Conservation (phyloP, 2,888 invertebrate species). For the Oscheius myriophilus region DNA sequence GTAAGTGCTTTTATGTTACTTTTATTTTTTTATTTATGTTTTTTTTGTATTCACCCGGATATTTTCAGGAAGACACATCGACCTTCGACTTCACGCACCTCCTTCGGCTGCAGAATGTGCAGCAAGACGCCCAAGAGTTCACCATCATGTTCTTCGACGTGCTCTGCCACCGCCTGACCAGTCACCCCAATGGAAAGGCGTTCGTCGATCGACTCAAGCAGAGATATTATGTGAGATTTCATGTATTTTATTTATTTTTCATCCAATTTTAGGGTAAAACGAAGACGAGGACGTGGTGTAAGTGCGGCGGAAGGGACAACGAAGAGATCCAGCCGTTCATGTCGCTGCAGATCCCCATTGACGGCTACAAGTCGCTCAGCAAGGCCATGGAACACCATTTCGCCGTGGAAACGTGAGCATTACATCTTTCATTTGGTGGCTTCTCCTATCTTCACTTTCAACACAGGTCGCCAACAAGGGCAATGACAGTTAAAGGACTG, state of each 20-base stretch:
- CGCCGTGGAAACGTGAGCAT: conserved; percentile 50
- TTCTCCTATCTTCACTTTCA: neutral
- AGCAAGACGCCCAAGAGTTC: conserved; percentile 69
- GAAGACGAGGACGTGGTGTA: conserved; percentile 39
- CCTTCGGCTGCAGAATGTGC: conserved; percentile 58
- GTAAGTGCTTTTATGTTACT: conserved; percentile 40
- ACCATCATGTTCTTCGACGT: conserved; percentile 63
- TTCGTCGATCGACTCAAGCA: conserved; percentile 38
- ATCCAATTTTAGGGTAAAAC: conserved; percentile 26
- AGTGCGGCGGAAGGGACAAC: conserved; percentile 44
- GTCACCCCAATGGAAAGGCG: conserved; percentile 61
- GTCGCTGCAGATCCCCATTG: conserved; percentile 58
- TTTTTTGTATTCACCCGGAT: neutral
- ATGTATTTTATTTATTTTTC: neutral
- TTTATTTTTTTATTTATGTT: neutral
- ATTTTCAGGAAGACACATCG: conserved; percentile 18
- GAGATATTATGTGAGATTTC: conserved; percentile 26
- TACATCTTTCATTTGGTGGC: neutral
- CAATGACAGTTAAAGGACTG: too few relatives aligned
- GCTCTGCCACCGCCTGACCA: conserved; percentile 58
- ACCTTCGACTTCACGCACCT: conserved; percentile 41
- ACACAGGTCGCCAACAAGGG: neutral
- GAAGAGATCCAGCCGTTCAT: conserved; percentile 22
- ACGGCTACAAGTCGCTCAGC: conserved; percentile 53
- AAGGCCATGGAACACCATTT: conserved; percentile 56